Evolutionary conservation across 2,888 invertebrate species (phyloP), one percentile per base, ranked within the genome.

Genomic region (Orthonevra nobilis): DNA sequence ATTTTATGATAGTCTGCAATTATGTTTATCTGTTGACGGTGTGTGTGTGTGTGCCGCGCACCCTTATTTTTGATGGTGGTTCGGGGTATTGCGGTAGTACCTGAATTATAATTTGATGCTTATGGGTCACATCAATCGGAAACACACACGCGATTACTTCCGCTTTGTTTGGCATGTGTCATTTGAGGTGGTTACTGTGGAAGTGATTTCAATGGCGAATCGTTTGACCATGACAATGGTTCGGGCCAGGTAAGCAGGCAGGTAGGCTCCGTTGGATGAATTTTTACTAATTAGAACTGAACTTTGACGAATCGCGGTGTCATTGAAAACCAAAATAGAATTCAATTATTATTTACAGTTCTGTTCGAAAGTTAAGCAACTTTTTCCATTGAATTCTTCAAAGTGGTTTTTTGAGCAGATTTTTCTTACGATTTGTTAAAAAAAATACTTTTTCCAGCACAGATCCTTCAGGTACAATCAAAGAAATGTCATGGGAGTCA

Each of bases 101-200:
- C 36, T 34, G 36, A 23, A 23, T 23, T 19, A 44, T 17, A 42
- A 68, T 68, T 72, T 61, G 73, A 73, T 72, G 56, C 72, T 66
- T 68, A 79, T 79, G 66, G 79, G 61, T 79, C 68, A 68, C 66
- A 73, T 79, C 60, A 79, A 79, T 73, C 79, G 79, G 79, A 79
- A 79, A 46, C 50, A 61, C 56, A 79, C 72, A 79, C 66, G 79
- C 73, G 61, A 79, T 79, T 56, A 61, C 79, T 56, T 61, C 73
- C 66, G 66, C 44, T 61, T 15, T 36, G 32, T 56, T 68, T 42
- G 61, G 48, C 52, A 23, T 40, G 32, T 54, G 50, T 50, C 6
- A 32, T 56, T 44, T 52, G 32, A 32, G 48, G 40, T 63, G 44
- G 56, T 46, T 40, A 50, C 20, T 15, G 63, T 36, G 64, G 70